Percentiles rank a stretch among this genome's conserved stretches.
Evolutionary conservation across 2,113 vertebrate species (phyloP).

Genomic region (Vimba vimba): DNA sequence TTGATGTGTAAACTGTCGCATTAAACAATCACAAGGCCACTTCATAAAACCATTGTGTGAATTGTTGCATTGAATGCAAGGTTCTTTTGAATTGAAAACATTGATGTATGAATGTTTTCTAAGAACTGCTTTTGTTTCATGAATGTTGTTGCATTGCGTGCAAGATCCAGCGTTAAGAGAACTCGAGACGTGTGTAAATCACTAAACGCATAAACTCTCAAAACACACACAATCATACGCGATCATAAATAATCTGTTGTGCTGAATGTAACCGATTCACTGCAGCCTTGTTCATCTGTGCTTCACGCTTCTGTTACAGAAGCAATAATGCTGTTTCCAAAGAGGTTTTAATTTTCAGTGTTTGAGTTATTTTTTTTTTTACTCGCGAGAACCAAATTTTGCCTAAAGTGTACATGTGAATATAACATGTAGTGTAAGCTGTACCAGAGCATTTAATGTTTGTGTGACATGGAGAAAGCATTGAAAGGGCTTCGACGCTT

Average conservation of each 20-base stretch:
- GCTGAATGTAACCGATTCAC: conserved; percentile 47
- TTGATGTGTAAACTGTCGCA: too few relatives aligned
- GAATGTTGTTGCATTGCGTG: not conserved
- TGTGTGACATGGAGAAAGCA: conserved; percentile 38
- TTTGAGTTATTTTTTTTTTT: conserved; percentile 18
- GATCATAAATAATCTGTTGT: conserved; percentile 5
- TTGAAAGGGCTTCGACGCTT: conserved; percentile 34
- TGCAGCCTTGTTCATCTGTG: conserved; percentile 33
- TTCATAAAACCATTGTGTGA: not conserved
- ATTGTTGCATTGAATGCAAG: not conserved
- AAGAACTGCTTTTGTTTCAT: not conserved
- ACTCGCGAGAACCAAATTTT: conserved; percentile 49
- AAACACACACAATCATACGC: not conserved
- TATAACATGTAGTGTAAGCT: conserved; percentile 20
- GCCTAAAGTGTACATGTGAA: conserved; percentile 44
- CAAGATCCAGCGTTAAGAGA: not conserved
- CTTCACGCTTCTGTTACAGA: conserved; percentile 38
- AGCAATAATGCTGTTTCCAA: conserved; percentile 66
- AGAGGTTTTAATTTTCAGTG: conserved; percentile 42
- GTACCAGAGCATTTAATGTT: conserved; percentile 31
- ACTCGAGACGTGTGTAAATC: not conserved
- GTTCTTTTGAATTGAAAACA: not conserved
- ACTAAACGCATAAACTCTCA: not conserved
- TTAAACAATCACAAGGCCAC: not conserved
- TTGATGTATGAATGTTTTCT: not conserved